Evolutionary conservation across 2,113 vertebrate genomes (phyloP).

Genomic region (Nestor notabilis): DNA sequence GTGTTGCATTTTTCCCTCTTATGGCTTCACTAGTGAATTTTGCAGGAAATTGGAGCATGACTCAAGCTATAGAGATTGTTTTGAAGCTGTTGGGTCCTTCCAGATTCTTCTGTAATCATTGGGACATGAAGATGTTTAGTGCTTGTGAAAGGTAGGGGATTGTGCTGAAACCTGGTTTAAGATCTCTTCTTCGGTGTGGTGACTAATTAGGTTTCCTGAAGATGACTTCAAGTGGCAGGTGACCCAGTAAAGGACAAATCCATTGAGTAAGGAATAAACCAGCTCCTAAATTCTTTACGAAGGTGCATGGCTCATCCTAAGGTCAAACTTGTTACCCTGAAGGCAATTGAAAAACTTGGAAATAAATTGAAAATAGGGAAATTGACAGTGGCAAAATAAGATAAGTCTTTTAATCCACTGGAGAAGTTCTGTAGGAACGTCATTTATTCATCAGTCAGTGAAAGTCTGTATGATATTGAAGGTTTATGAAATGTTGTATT

Average conservation of each 20-base stretch:
- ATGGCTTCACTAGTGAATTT: background rate
- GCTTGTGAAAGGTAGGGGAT: background rate
- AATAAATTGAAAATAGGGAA: background rate
- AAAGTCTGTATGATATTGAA: background rate
- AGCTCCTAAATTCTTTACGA: background rate
- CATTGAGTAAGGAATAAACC: background rate
- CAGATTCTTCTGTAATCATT: accelerated
- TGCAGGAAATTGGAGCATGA: background rate
- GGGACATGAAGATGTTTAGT: background rate
- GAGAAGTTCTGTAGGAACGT: background rate
- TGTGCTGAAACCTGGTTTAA: background rate
- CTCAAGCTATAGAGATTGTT: background rate
- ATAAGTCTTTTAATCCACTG: background rate
- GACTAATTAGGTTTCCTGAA: background rate
- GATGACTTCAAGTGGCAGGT: background rate
- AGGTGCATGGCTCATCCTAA: background rate
- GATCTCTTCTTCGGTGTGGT: background rate
- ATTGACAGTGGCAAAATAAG: background rate
- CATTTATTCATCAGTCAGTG: background rate
- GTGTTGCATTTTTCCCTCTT: background rate
- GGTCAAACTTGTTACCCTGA: background rate
- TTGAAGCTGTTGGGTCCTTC: background rate
- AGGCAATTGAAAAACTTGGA: background rate
- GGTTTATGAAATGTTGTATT: background rate
- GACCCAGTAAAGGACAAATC: background rate